phyloP scores from a whole-genome alignment of 53 echinoderm and acorn worm genomes.

The Luidia sarsii region DNA sequence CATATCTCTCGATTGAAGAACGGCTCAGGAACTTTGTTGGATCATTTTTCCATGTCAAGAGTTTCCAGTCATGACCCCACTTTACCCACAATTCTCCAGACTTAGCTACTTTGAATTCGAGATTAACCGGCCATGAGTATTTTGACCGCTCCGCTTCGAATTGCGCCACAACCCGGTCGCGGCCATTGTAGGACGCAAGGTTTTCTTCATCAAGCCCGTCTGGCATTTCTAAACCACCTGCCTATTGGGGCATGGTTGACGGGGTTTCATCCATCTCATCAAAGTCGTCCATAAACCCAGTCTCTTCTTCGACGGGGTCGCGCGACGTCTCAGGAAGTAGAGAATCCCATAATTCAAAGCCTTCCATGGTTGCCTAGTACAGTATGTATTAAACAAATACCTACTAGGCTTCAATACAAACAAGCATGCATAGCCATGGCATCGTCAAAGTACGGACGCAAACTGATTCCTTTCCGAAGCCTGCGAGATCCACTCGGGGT shows the following conservation, averaged over 20 bases:
- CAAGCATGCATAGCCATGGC: neutral
- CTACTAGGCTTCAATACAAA: too few species aligned
- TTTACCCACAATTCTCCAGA: constrained; percentile 18
- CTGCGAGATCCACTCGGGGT: too few species aligned
- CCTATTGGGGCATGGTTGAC: too few species aligned
- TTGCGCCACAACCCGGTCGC: neutral
- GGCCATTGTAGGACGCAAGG: neutral
- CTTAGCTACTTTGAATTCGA: constrained; percentile 12
- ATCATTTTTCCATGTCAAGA: neutral
- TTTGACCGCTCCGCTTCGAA: constrained; percentile 6
- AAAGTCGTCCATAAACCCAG: too few species aligned
- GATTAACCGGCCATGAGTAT: constrained; percentile 15
- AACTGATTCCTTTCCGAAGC: neutral
- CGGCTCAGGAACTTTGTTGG: constrained; percentile 18
- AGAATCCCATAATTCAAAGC: too few species aligned
- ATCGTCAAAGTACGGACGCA: constrained; percentile 7
- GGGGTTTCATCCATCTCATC: too few species aligned
- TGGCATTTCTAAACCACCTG: constrained; percentile 1
- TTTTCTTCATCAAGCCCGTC: constrained; percentile 25
- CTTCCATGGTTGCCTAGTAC: too few species aligned
- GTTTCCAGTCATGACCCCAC: neutral
- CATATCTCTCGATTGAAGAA: constrained; percentile 27
- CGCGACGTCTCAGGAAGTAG: too few species aligned
- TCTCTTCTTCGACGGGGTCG: too few species aligned
- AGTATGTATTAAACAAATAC: too few species aligned